These are phyloP conservation scores for Ctena decussata DNA, from an alignment of 2,888 invertebrate genomes.

Conservation along the genomic window DNA sequence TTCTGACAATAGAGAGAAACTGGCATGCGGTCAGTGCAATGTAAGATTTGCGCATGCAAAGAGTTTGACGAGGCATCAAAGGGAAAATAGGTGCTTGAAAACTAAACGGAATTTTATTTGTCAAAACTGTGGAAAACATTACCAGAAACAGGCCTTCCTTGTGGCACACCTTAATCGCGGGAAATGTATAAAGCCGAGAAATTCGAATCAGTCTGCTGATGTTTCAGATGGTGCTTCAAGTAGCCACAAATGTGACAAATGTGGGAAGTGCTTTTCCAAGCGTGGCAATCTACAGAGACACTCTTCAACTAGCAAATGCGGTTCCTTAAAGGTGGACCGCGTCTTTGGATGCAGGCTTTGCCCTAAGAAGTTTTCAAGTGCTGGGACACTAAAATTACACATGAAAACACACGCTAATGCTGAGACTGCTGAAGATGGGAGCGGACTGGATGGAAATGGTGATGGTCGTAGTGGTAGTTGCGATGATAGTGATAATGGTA, in stretches of 20 bases:
- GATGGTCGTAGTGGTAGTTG: neutral
- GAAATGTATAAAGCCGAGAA: neutral
- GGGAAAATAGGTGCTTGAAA: neutral
- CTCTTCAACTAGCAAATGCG: neutral
- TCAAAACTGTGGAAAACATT: neutral
- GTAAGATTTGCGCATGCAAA: neutral
- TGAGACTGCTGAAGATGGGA: neutral
- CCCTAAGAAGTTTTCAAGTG: neutral
- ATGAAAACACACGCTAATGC: neutral
- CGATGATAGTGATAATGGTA: neutral
- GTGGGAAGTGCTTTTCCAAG: neutral
- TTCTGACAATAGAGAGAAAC: neutral
- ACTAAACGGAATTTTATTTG: neutral
- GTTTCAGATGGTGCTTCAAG: neutral
- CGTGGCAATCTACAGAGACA: neutral
- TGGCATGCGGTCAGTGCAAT: neutral
- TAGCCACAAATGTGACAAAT: neutral
- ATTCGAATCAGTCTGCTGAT: neutral
- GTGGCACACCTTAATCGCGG: neutral
- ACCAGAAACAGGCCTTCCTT: neutral
- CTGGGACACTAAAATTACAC: neutral
- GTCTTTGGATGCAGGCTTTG: neutral
- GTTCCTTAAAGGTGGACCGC: neutral
- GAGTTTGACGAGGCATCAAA: neutral
- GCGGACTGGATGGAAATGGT: neutral